A percentile compares a stretch with the other conserved stretches of the same genome.
Evolutionary conservation across 1,140 invertebrate genomes (phyloP).

Genomic region (Trichonephila clavipes): DNA sequence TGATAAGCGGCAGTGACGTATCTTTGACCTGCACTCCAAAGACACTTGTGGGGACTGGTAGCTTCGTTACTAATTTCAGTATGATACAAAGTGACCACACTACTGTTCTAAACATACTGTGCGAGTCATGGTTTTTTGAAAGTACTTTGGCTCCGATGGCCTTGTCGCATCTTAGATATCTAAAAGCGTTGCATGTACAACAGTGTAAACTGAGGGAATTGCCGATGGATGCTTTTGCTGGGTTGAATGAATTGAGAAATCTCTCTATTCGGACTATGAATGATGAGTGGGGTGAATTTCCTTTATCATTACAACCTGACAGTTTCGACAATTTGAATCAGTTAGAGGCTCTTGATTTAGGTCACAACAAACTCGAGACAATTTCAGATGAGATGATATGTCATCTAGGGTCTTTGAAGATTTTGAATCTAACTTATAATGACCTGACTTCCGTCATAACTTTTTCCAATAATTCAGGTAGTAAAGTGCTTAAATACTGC

Average conservation of each 20-base stretch:
- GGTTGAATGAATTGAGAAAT: slow-evolving; percentile 85
- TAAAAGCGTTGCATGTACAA: slow-evolving; percentile 87
- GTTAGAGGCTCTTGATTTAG: slow-evolving; percentile 83
- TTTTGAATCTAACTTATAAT: slow-evolving; percentile 91
- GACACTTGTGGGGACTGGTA: slow-evolving; percentile 70
- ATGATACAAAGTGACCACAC: slow-evolving; percentile 77
- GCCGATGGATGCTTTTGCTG: slow-evolving; percentile 85
- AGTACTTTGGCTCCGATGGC: slow-evolving; percentile 82
- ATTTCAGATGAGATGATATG: slow-evolving; percentile 83
- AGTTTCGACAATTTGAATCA: slow-evolving; percentile 85
- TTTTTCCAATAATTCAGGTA: slow-evolving; percentile 79
- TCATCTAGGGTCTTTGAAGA: slow-evolving; percentile 88
- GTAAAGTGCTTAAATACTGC: slow-evolving; percentile 80
- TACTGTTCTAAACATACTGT: slow-evolving; percentile 68
- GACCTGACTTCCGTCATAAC: slow-evolving; percentile 82
- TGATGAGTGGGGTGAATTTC: slow-evolving; percentile 85
- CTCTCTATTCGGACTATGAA: slow-evolving; percentile 88
- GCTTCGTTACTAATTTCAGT: slow-evolving; percentile 77
- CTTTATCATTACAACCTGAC: slow-evolving; percentile 84
- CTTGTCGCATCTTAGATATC: slow-evolving; percentile 87
- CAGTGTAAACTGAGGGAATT: slow-evolving; percentile 89
- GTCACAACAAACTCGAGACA: slow-evolving; percentile 74
- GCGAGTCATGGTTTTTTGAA: slow-evolving; percentile 77
- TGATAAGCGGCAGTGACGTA: slow-evolving; percentile 52
- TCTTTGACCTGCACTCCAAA: slow-evolving; percentile 74